Evolutionary conservation across 1,140 invertebrate species (phyloP), one percentile per base, ranked within the genome.

Genomic region (Bombus affinis): DNA sequence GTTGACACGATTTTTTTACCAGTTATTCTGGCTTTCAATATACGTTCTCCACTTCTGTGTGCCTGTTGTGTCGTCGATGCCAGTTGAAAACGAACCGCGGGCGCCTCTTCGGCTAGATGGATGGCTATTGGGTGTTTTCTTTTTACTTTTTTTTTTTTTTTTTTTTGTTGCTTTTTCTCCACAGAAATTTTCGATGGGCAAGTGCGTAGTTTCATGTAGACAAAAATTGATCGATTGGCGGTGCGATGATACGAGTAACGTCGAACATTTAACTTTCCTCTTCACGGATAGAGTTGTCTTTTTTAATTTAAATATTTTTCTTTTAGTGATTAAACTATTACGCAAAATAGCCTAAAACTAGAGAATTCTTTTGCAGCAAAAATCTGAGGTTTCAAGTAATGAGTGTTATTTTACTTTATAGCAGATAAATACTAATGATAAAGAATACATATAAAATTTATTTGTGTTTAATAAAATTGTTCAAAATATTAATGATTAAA

Each of bases 1-100:
- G 53, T 79, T 79, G 76, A 84, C 81, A 86, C 53, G n/a, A 59
- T 86, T 74, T 73, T 86, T 59, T 18, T 47, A 75, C 3, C 42
- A 28, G 79, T 81, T 81, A 71, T 72, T 81, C n/a, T 39, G 22
- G 18, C 28, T 57, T 72, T 72, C 35, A 71, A 81, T 71, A 35
- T 22, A 47, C 25, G 6, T 28, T 4, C 25, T 42, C 2, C 2
- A n/a, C 6, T 32, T 32, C 44, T 10, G 12, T 35, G 10, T 47
- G 28, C 2, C 28, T 42, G 28, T 25, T 73, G 39, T 44, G n/a
- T 18, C 22, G 42, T 39, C 47, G 42, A 32, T 10, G 8, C 73
- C 10, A 57, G 12, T 76, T 62, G 74, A 59, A 76, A 76, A 76
- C 35, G 25, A 25, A 22, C 22, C 10, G 6, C 47, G 47, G 47